Base-by-base conservation (phyloP, 2,113 vertebrate genomes). In the Apeltes quadracus region DNA sequence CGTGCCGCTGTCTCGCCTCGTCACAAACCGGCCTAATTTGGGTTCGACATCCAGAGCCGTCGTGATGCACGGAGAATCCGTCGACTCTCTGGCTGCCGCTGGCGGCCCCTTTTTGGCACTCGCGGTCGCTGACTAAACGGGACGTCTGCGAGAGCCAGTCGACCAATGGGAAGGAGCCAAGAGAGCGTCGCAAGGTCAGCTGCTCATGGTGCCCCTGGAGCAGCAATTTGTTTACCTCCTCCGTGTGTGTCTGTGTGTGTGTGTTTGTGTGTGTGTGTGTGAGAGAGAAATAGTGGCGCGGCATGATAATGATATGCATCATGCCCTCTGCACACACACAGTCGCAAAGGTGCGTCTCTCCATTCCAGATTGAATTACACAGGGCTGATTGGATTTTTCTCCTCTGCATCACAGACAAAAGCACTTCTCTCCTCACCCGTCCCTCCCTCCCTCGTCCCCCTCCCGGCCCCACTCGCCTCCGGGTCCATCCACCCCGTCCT, bases 311-410 rank as follows among this genome's bases (percentile, higher is more conserved):
- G 75, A 79, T 75, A 84, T 75, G 74, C 81, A 82, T 76, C 73
- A 78, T 64, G 65, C 61, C 71, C 72, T 67, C 76, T 58, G 41
- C 76, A 38, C 87, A 64, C 73, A 36, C 75, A 43, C 72, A 13
- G 50, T 54, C 5, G 46, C 73, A 62, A 68, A 88, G 78, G 82
- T 81, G 76, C 82, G 80, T 87, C 76, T 88, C 75, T 87, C 84
- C 76, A 78, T 87, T 86, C 66, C 78, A 84, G 81, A 89, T 88
- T 90, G 85, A 90, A 90, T 90, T 92, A 87, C 79, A 76, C 72
- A 51, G 63, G 48, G 75, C 81, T 89, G 90, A 91, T 92, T 92
- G 85, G 83, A 91, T 91, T 91, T 88, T 85, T 88, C 82, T 88
- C 79, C 77, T 76, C 75, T 76, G 79, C 79, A 82, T 84, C 76